Evolutionary conservation across 1,140 invertebrate genomes (phyloP).

Genomic region (Hestina assimilis): DNA sequence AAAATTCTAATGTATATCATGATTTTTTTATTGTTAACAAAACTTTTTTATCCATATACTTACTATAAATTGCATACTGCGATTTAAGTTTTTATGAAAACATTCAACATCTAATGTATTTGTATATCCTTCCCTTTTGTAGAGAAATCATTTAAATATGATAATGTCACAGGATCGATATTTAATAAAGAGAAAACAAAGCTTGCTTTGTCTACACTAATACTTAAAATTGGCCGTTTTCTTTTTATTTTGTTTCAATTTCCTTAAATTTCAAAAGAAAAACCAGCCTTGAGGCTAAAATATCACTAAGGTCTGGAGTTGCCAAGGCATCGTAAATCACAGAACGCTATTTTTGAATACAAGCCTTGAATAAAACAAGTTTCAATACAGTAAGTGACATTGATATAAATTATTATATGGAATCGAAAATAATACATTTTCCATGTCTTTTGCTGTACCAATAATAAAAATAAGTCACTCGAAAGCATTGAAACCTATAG

Average conservation of each 20-base stretch:
- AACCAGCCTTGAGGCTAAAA: slow-evolving; percentile 41
- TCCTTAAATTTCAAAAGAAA: slow-evolving; percentile 29
- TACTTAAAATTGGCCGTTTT: slow-evolving; percentile 24
- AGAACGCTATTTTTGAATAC: slow-evolving; percentile 57
- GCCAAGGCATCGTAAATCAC: slow-evolving; percentile 66
- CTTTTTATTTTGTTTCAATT: slow-evolving; percentile 25
- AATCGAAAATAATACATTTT: not conserved
- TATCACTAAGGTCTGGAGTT: slow-evolving; percentile 51
- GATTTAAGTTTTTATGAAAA: slow-evolving; percentile 1
- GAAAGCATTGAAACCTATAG: slow-evolving; percentile 14
- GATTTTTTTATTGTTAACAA: not conserved
- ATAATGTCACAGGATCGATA: not conserved
- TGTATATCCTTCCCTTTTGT: slow-evolving; percentile 3
- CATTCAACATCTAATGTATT: no score
- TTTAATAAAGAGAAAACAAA: not conserved
- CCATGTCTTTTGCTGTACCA: not conserved
- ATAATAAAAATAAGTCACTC: not conserved
- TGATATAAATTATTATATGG: not conserved
- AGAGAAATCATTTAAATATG: not conserved
- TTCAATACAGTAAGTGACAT: slow-evolving; percentile 34
- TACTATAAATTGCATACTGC: not conserved
- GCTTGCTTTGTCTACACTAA: slow-evolving; percentile 21
- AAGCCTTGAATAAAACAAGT: slow-evolving; percentile 31
- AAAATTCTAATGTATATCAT: not conserved
- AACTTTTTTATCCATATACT: not conserved